Conservation (phyloP, 2,888 invertebrate genomes). For the Teleiodes luculella region DNA sequence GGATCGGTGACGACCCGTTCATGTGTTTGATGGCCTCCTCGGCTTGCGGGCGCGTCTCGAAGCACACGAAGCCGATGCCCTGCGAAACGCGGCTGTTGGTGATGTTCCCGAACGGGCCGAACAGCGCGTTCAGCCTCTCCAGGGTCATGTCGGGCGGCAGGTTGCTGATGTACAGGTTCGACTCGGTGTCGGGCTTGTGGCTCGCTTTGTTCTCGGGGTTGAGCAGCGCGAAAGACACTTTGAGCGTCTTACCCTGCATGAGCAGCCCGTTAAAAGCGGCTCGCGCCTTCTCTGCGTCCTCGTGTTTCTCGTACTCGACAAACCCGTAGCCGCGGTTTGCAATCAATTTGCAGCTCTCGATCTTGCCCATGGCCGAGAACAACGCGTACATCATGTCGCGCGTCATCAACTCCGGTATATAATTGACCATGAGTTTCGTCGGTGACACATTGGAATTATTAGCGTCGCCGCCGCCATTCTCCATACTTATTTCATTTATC, state of each 20-base stretch:
- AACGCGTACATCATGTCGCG: slow-evolving; percentile 77
- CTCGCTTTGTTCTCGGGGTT: slow-evolving; percentile 74
- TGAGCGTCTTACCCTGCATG: slow-evolving; percentile 75
- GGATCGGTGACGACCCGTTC: slow-evolving; percentile 67
- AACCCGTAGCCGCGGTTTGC: slow-evolving; percentile 75
- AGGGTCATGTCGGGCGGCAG: slow-evolving; percentile 75
- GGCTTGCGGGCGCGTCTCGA: slow-evolving; percentile 64
- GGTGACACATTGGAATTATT: slow-evolving; percentile 72
- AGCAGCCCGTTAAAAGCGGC: slow-evolving; percentile 73
- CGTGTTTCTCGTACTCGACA: slow-evolving; percentile 73
- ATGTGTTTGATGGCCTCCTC: slow-evolving; percentile 70
- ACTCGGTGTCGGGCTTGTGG: slow-evolving; percentile 74
- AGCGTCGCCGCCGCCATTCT: slow-evolving; percentile 79
- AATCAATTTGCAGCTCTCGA: slow-evolving; percentile 74
- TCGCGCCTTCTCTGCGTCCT: slow-evolving; percentile 77
- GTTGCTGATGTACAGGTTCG: slow-evolving; percentile 75
- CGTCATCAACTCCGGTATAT: slow-evolving; percentile 76
- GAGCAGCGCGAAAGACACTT: slow-evolving; percentile 74
- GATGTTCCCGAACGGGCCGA: slow-evolving; percentile 65
- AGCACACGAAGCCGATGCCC: slow-evolving; percentile 75
- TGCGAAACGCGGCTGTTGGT: slow-evolving; percentile 75
- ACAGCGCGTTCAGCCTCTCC: slow-evolving; percentile 67
- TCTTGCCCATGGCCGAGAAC: slow-evolving; percentile 76
- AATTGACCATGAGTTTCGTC: slow-evolving; percentile 79
- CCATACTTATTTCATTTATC: slow-evolving; percentile 68